Conservation (phyloP, 2,797 vertebrate species). For the Poecilia picta region DNA sequence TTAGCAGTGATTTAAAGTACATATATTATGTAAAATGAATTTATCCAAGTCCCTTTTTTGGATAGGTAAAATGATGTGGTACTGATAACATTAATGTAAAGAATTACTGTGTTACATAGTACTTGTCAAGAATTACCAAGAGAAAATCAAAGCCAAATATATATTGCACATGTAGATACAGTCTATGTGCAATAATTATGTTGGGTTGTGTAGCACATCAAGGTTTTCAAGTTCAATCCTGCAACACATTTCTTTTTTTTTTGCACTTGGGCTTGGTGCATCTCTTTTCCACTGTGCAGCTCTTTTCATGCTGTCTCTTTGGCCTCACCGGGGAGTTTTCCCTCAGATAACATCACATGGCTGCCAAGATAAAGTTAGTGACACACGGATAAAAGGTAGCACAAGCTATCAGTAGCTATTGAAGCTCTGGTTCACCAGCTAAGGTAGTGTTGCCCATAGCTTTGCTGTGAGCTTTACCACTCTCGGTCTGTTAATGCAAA, state of each 20-base stretch:
- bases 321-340: constrained; percentile 50
- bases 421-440: constrained; percentile 47
- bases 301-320: constrained; percentile 38
- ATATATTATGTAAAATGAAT: neutral
- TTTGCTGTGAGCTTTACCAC: constrained; percentile 15
- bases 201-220: neutral
- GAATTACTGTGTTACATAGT: neutral
- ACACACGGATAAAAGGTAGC: constrained; percentile 54
- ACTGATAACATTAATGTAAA: neutral
- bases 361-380: constrained; percentile 62
- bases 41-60: neutral
- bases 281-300: constrained; percentile 24
- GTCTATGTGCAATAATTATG: constrained; percentile 6
- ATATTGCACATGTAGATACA: neutral
- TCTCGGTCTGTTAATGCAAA: constrained; percentile 30
- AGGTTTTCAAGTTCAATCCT: constrained; percentile 4
- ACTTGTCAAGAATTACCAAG: neutral
- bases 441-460: constrained; percentile 26
- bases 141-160: constrained; percentile 1
- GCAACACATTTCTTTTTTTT: constrained; percentile 4
- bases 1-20: neutral
- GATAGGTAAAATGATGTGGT: neutral
- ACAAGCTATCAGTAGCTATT: constrained; percentile 39
- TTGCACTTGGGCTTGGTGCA: constrained; percentile 9
- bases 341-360: constrained; percentile 44